These are phyloP conservation scores for Nemoura dubitans DNA, from an alignment of 2,888 invertebrate species.

Conservation along the genomic window DNA sequence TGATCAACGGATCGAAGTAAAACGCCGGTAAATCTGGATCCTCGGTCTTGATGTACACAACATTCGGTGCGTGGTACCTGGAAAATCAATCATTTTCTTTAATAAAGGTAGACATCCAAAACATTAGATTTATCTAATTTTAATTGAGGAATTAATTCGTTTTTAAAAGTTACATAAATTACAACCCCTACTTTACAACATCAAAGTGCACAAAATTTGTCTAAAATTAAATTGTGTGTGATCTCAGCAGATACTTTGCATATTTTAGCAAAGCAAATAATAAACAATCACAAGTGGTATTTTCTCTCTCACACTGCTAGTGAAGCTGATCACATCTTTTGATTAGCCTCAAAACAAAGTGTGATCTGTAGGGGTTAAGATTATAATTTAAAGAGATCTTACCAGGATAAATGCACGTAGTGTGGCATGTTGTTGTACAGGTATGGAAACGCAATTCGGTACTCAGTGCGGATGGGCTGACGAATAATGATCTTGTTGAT, in stretches of 20 bases:
- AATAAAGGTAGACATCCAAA: no score
- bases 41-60: conserved; percentile 99
- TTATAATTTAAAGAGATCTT: conserved; percentile 60
- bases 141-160: no score
- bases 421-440: conserved; percentile 99
- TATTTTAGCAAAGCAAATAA: conserved; percentile 46
- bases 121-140: no score
- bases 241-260: conserved; percentile 50
- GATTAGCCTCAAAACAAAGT: conserved; percentile 46
- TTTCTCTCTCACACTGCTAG: conserved; percentile 69
- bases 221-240: conserved; percentile 53
- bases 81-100: no score
- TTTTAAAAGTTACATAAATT: no score
- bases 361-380: neutral
- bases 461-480: conserved; percentile 98
- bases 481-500: conserved; percentile 99
- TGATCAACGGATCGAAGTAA: conserved; percentile 99
- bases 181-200: no score
- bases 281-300: conserved; percentile 59
- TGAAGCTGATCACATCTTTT: conserved; percentile 57
- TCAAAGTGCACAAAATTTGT: conserved; percentile 34
- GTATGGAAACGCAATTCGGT: conserved; percentile 99
- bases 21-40: conserved; percentile 99
- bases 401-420: conserved; percentile 98
- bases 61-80: conserved; percentile 99